Evolutionary conservation across 2,113 vertebrate species (phyloP), one percentile per base, ranked within the genome.

Genomic region (Puntigrus tetrazona): DNA sequence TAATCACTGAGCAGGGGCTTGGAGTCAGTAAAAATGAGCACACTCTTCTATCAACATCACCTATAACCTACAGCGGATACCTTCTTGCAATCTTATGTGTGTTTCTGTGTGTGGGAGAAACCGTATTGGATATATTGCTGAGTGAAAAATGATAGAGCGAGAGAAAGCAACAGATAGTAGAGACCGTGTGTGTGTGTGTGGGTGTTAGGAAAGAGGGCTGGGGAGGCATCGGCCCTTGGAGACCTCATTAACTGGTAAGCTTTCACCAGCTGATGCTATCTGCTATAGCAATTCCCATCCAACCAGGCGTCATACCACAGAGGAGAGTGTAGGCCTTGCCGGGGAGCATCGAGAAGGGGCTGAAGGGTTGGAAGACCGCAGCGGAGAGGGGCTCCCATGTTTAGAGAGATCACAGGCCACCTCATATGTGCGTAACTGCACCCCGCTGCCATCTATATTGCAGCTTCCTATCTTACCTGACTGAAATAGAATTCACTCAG

Each of bases 211-310:
- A 78, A 89, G 81, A 43, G 78, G 89, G 90, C 85, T 88, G 82
- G 41, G 72, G 89, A 87, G 84, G 88, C 87, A 90, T 43, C 67
- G 84, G 88, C 92, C 95, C 92, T 92, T 78, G 0, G 94, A 95
- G 95, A 94, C 87, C 93, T 97, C 94, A 94, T 95, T 96, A 95
- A 92, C 25, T 11, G 89, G 85, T 86, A 90, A 93, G 84, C 90
- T 84, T 92, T 92, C 85, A 92, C 90, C 79, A 57, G 31, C 91
- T 89, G 82, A 57, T 91, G 91, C 91, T 59, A 74, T 90, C 16
- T 57, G 67, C 83, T 61, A 88, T 87, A 87, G 18, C 75, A 82
- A 63, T n/a, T 78, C 88, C 7, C 38, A 85, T 85, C 89, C 88
- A 77, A 85, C 88, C 82, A 76, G 78, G 83, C 10, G 67, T 74